Evolutionary conservation across 2,797 vertebrate genomes (phyloP).

Genomic region (Schizopygopsis pylzovi): DNA sequence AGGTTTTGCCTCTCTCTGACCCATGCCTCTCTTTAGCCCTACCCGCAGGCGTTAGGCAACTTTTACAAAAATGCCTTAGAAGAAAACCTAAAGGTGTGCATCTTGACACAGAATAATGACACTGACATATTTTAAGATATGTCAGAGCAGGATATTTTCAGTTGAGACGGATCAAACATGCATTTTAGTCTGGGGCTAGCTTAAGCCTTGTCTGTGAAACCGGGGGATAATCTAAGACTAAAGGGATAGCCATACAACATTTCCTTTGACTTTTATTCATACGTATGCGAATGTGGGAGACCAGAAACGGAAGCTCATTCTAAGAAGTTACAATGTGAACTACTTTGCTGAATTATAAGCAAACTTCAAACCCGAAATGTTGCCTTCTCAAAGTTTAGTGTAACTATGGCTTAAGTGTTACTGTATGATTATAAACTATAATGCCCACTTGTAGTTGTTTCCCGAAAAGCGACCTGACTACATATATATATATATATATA

Average conservation of each 20-base stretch:
- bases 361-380: neutral
- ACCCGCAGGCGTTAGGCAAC: no score
- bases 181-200: no score
- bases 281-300: neutral
- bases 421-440: neutral
- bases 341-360: neutral
- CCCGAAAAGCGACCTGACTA: neutral
- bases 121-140: no score
- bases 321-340: neutral
- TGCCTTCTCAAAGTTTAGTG: neutral
- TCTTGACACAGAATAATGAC: no score
- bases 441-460: constrained; percentile 1
- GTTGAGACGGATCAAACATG: no score
- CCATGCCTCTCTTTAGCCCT: no score
- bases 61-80: no score
- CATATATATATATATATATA: neutral
- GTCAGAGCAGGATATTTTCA: no score
- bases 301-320: neutral
- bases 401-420: neutral
- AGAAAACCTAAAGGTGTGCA: no score
- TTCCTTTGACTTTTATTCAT: neutral
- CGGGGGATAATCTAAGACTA: neutral
- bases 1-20: no score
- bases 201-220: no score
- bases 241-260: neutral